Evolutionary conservation across 2,113 vertebrate species (phyloP).

Genomic region (sheep (Ovis aries)): DNA sequence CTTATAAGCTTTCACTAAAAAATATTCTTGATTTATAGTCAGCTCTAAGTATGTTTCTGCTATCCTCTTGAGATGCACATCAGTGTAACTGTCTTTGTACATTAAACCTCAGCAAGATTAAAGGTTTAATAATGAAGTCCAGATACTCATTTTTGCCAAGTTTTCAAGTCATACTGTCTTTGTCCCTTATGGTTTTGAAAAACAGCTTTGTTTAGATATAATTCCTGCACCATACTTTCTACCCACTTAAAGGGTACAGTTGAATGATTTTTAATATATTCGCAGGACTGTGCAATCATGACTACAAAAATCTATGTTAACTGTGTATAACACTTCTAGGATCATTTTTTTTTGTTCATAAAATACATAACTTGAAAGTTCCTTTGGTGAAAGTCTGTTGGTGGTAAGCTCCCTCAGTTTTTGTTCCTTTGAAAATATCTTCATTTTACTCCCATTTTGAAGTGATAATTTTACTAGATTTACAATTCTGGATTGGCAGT

Average conservation of each 20-base stretch:
- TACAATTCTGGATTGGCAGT: background rate
- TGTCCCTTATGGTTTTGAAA: background rate
- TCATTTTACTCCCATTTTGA: background rate
- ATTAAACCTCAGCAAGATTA: background rate
- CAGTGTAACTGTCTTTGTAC: background rate
- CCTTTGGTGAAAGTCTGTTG: background rate
- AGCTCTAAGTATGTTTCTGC: background rate
- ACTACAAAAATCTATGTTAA: background rate
- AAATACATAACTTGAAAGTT: background rate
- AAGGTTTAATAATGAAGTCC: background rate
- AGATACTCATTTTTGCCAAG: background rate
- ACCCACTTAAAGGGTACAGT: background rate
- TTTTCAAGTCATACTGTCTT: background rate
- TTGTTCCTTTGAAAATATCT: background rate
- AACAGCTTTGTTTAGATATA: background rate
- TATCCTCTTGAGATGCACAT: background rate
- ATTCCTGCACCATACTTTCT: background rate
- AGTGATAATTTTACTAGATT: background rate
- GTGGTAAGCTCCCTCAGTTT: background rate
- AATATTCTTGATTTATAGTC: background rate
- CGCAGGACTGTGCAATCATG: background rate
- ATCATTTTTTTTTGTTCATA: background rate
- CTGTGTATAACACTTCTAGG: background rate
- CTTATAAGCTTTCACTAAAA: background rate
- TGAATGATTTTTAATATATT: background rate